Conservation (phyloP, 2,888 invertebrate species). For the Troides helena region DNA sequence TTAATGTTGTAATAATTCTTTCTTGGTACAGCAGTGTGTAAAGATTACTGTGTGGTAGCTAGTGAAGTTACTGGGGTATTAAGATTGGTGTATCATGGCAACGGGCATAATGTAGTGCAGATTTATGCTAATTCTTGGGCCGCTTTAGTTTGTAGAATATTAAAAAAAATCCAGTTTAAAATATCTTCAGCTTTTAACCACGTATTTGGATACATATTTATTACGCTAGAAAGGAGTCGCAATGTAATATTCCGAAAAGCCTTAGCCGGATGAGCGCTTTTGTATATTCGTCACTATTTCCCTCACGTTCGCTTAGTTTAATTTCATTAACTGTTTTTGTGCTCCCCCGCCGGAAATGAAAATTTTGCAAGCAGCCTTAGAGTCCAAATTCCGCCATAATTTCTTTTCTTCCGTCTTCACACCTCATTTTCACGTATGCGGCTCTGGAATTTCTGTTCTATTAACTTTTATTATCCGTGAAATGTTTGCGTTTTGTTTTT, state of each 20-base stretch:
- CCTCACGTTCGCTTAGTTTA: constrained; percentile 50
- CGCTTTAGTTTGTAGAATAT: too few species aligned
- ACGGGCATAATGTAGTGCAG: too few species aligned
- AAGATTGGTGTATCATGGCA: too few species aligned
- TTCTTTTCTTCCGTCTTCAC: constrained; percentile 29
- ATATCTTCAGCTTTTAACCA: background rate
- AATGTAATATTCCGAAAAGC: constrained; percentile 14
- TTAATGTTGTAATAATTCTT: too few species aligned
- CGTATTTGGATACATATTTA: constrained; percentile 13
- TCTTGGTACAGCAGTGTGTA: too few species aligned
- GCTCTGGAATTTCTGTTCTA: constrained; percentile 16
- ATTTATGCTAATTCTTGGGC: too few species aligned
- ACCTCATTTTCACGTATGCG: constrained; percentile 19
- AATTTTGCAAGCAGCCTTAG: constrained; percentile 47
- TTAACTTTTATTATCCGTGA: constrained; percentile 12
- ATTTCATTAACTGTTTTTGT: constrained; percentile 72
- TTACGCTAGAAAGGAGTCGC: constrained; percentile 10
- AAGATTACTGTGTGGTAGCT: too few species aligned
- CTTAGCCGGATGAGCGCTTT: constrained; percentile 13
- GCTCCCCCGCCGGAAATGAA: constrained; percentile 51
- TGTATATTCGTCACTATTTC: constrained; percentile 22
- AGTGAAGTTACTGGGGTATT: too few species aligned
- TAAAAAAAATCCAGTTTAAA: background rate
- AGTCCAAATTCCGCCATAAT: constrained; percentile 45
- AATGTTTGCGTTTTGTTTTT: constrained; percentile 4